Conservation (phyloP, 1,140 invertebrate genomes). For the Drosophila paulistorum region DNA sequence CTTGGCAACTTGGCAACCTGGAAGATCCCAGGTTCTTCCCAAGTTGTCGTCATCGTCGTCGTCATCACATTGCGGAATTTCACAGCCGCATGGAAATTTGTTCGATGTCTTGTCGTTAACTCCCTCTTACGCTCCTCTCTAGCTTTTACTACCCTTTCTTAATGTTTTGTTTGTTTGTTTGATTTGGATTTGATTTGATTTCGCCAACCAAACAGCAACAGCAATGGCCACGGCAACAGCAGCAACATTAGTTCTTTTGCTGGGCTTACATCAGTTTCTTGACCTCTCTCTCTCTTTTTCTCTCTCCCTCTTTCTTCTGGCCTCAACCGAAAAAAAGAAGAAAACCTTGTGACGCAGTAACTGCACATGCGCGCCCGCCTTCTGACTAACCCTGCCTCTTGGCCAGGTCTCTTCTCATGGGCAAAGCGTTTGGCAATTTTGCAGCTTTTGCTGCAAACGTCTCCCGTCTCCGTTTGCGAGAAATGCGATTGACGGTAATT, state of each 20-base stretch:
- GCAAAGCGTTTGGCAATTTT: constrained; percentile 61
- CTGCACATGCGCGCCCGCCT: constrained; percentile 67
- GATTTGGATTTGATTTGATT: constrained; percentile 77
- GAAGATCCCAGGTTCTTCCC: constrained; percentile 37
- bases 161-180: constrained; percentile 66
- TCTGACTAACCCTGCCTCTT: constrained; percentile 14
- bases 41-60: constrained; percentile 44
- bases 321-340: too few relatives aligned
- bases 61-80: constrained; percentile 66
- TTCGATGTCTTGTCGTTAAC: constrained; percentile 70
- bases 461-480: constrained; percentile 60
- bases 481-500: constrained; percentile 83
- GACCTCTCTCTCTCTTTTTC: constrained; percentile 49
- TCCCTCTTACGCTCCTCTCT: not conserved
- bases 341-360: constrained; percentile 65
- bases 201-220: constrained; percentile 31
- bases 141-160: not conserved
- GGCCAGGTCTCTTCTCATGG: constrained; percentile 3
- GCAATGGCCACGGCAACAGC: constrained; percentile 24
- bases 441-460: constrained; percentile 50
- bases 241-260: constrained; percentile 25
- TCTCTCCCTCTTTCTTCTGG: constrained; percentile 20
- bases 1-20: constrained; percentile 31
- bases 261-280: constrained; percentile 64
- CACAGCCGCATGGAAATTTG: constrained; percentile 79